Base-by-base conservation (phyloP, 2,113 vertebrate genomes). In the Cercocebus atys region DNA sequence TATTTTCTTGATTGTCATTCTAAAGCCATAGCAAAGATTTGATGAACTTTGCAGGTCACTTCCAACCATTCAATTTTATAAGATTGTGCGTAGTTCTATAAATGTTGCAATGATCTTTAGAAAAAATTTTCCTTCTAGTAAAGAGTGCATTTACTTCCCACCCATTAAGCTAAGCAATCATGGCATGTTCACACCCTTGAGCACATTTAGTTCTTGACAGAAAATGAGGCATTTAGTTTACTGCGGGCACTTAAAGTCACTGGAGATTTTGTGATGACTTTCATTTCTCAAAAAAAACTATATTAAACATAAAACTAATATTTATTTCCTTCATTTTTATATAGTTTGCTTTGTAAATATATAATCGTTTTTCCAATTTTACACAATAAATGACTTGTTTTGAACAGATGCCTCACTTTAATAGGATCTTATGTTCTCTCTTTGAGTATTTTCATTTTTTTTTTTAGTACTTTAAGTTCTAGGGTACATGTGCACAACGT, bases 91-190 rank as follows among this genome's bases (percentile, higher is more conserved):
- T 76, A 23, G 35, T 70, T 92, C 45, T 95, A 35, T 87, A 93
- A 96, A 87, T 72, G 87, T 70, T 55, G 43, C 86, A 92, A 76
- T 90, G 80, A 95, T 90, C 92, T 83, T 81, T 43, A 35, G 83
- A 94, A 91, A 93, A 83, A 64, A 64, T 35, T 90, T 85, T 95
- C 86, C 86, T 82, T 85, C 20, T 72, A 91, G 90, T 87, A 90
- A 93, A 92, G 38, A 96, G 64, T 8, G 13, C 22, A 72, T 94
- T 94, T 85, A 30, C 81, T 88, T 97, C 86, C 73, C 81, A 94
- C 82, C 43, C 93, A 93, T 97, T 97, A 96, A 94, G 64, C 94
- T 96, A 95, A 96, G 35, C 3, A 16, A 40, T 92, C 90, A 38
- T 87, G 94, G 82, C 75, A 88, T 52, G 13, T 88, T 95, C 83